Evolutionary conservation across 2,888 invertebrate species (phyloP).

Genomic region (Calephelis perditalis): DNA sequence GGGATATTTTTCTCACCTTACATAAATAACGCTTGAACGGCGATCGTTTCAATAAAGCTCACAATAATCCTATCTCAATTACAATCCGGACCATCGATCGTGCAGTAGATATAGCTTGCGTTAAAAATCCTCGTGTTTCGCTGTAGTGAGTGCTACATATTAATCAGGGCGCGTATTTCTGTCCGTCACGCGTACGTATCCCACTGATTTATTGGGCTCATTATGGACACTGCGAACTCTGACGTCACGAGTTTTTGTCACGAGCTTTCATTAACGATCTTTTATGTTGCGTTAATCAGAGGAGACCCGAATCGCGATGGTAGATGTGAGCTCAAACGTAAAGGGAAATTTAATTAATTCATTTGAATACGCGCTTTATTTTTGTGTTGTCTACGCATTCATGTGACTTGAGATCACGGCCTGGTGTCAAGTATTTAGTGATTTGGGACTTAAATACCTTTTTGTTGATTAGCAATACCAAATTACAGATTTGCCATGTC

Average conservation of each 20-base stretch:
- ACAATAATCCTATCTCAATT: not conserved
- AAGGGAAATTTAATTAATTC: conserved; percentile 5
- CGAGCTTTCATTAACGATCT: conserved; percentile 11
- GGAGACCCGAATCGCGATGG: not conserved
- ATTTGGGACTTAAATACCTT: too few relatives aligned
- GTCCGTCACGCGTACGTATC: conserved; percentile 47
- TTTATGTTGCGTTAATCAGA: conserved; percentile 7
- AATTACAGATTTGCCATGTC: too few relatives aligned
- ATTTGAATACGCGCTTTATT: not conserved
- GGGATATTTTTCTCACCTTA: too few relatives aligned
- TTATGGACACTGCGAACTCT: conserved; percentile 36
- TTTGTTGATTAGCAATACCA: too few relatives aligned
- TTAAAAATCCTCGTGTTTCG: conserved; percentile 17
- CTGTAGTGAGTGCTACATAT: conserved; percentile 20
- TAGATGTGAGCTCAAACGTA: not conserved
- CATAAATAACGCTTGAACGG: too few relatives aligned
- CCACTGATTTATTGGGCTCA: conserved; percentile 55
- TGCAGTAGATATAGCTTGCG: conserved; percentile 4
- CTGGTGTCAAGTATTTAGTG: too few relatives aligned
- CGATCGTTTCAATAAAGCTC: not conserved
- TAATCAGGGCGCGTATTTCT: conserved; percentile 39
- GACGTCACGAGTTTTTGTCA: conserved; percentile 20
- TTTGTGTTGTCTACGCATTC: not conserved
- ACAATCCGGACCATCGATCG: not conserved
- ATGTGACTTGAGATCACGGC: not conserved